Percentiles rank a stretch among this genome's conserved stretches.
Evolutionary conservation across 2,888 invertebrate genomes (phyloP).

Genomic region (Drosophila paramelanica): DNA sequence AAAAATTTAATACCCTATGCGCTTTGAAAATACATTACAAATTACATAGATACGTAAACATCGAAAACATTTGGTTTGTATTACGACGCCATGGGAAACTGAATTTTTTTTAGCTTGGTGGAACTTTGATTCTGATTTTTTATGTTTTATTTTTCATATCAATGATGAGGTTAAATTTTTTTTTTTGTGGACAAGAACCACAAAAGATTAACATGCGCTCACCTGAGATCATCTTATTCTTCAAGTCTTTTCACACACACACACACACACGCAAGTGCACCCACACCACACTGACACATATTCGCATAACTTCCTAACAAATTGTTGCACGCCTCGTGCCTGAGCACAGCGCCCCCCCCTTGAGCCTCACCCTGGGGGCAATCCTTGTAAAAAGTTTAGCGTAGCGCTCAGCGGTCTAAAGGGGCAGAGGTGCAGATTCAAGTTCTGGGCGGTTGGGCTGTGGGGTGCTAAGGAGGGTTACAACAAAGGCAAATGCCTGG

Average conservation of each 20-base stretch:
- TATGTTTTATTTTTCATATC: conserved; percentile 36
- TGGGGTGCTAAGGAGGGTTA: conserved; percentile 1
- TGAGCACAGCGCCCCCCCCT: conserved; percentile 26
- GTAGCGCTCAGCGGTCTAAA: conserved; percentile 40
- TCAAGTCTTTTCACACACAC: conserved; percentile 25
- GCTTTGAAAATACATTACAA: too few species aligned
- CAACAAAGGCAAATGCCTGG: conserved; percentile 64
- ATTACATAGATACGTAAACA: background rate
- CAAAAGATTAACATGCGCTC: conserved; percentile 67
- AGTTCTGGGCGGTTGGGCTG: background rate
- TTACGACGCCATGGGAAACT: conserved; percentile 24
- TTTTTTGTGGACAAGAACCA: conserved; percentile 51
- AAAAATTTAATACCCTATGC: too few species aligned
- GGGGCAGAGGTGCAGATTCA: conserved; percentile 1
- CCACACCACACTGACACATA: conserved; percentile 30
- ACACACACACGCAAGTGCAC: conserved; percentile 4
- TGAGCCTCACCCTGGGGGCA: conserved; percentile 50
- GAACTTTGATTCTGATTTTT: background rate
- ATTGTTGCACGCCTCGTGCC: conserved; percentile 69
- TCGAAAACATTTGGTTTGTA: conserved; percentile 16
- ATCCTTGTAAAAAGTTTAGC: conserved; percentile 74
- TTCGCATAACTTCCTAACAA: conserved; percentile 52
- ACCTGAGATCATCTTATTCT: conserved; percentile 58
- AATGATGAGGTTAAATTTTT: conserved; percentile 60
- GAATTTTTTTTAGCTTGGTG: conserved; percentile 20